Base-by-base conservation (phyloP, 2,888 invertebrate genomes). In the Netelia virgata region DNA sequence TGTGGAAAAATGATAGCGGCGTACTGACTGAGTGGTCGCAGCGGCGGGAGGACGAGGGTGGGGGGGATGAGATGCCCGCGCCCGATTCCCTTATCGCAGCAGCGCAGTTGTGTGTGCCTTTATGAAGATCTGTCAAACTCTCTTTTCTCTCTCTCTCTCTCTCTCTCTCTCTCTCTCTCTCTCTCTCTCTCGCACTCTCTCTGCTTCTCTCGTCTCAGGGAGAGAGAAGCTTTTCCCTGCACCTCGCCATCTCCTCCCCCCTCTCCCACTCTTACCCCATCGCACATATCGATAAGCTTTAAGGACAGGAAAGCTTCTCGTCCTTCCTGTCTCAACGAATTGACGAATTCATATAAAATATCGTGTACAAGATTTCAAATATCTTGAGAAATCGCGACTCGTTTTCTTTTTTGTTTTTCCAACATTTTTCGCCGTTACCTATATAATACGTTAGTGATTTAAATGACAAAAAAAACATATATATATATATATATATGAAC, bases 1-100 rank as follows among this genome's bases (percentile, higher is more conserved):
- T 95, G 95, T 94, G 95, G 95, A 95, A 95, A 95, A 95, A 95
- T 94, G 95, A 95, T 95, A 95, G 94, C 93, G 92, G 90, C 89
- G 90, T 87, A 91, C 92, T 90, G 92, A 92, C 90, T 92, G 91
- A 91, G 92, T 91, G 90, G 90, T 88, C 88, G 88, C 87, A 28
- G 28, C 28, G 28, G 88, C 83, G 85, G 16, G 77, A 59, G 61
- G 28, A 72, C 82, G 81, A 82, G 87, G 83, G 72, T 66, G 78
- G 85, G 88, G 86, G 86, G 86, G 86, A 85, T 85, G 91, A 91
- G 93, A 93, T 93, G 91, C 93, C 90, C 90, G 91, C 89, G 90
- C 91, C 91, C 91, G 93, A 93, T 93, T 93, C 90, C 89, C 93
- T 93, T 93, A 93, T 93, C 93, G 90, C 89, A 88, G 88, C 90